Percentiles rank a stretch among this genome's conserved stretches.
These are phyloP conservation scores for Epizoanthus rinbou DNA, from an alignment of 92 coral and sea anemone genomes.

Conservation along the genomic window DNA sequence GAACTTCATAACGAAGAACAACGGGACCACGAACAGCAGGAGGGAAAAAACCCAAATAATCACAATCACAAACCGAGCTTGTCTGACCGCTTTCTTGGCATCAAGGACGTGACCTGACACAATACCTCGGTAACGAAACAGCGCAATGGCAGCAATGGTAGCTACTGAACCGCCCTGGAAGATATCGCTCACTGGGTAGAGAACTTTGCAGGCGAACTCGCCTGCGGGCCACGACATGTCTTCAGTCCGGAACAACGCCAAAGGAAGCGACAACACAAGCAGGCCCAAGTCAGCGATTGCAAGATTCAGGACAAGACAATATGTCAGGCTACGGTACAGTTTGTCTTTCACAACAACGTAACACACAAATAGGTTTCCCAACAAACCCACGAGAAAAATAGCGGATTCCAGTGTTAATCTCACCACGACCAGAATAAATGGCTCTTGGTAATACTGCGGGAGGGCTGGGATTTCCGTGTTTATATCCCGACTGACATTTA, in stretches of 20 bases:
- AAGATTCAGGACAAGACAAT: slow-evolving; percentile 73
- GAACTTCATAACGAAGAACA: slow-evolving; percentile 74
- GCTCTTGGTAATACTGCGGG: slow-evolving; percentile 65
- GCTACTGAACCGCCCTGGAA: slow-evolving; percentile 88
- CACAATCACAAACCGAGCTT: slow-evolving; percentile 57
- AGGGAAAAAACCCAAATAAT: slow-evolving; percentile 70
- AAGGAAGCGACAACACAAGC: slow-evolving; percentile 74
- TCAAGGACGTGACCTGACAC: slow-evolving; percentile 73
- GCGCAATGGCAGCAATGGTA: slow-evolving; percentile 82
- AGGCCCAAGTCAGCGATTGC: slow-evolving; percentile 84
- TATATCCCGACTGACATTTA: neutral
- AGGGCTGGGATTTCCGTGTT: neutral
- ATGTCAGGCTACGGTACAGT: slow-evolving; percentile 67
- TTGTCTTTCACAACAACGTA: slow-evolving; percentile 73
- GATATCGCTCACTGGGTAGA: slow-evolving; percentile 82
- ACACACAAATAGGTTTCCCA: slow-evolving; percentile 81
- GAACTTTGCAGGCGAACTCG: slow-evolving; percentile 75
- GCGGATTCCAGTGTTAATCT: slow-evolving; percentile 63
- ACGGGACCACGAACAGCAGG: slow-evolving; percentile 72
- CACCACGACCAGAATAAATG: slow-evolving; percentile 56
- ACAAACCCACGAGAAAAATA: slow-evolving; percentile 70
- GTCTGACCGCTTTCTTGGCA: slow-evolving; percentile 53
- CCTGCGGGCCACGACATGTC: slow-evolving; percentile 83
- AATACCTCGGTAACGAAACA: slow-evolving; percentile 80
- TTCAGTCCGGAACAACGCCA: slow-evolving; percentile 76